Evolutionary conservation across 2,888 invertebrate species (phyloP).

Genomic region (Malachius bipustulatus): DNA sequence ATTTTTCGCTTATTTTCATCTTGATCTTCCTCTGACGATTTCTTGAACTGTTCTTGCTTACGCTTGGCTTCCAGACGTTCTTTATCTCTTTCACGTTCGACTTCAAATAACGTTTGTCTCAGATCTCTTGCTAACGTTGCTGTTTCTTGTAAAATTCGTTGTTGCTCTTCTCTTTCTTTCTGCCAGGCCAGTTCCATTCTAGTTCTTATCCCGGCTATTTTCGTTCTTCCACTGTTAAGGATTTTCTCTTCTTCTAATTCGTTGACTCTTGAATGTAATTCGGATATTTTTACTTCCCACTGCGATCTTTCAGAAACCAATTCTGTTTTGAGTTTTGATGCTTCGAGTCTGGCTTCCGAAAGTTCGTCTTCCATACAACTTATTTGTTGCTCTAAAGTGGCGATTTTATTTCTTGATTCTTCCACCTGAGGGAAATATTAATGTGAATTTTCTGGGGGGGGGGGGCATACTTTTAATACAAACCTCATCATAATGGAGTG

Average conservation of each 20-base stretch:
- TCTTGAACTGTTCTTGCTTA: slow-evolving; percentile 72
- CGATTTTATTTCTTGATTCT: slow-evolving; percentile 57
- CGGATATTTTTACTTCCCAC: slow-evolving; percentile 75
- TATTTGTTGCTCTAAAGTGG: slow-evolving; percentile 69
- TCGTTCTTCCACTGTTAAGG: slow-evolving; percentile 69
- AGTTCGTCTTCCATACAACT: slow-evolving; percentile 80
- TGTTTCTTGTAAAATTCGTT: slow-evolving; percentile 79
- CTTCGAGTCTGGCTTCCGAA: slow-evolving; percentile 69
- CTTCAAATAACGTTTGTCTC: slow-evolving; percentile 76
- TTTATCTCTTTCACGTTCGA: slow-evolving; percentile 81
- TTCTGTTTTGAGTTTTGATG: slow-evolving; percentile 76
- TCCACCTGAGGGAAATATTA: slow-evolving; percentile 41
- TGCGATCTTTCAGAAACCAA: slow-evolving; percentile 79
- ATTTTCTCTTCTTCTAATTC: slow-evolving; percentile 83
- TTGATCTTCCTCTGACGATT: slow-evolving; percentile 76
- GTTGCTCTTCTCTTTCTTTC: slow-evolving; percentile 85
- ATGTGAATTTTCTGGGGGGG: slow-evolving; percentile 1
- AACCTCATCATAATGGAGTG: slow-evolving; percentile 64
- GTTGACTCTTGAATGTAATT: slow-evolving; percentile 78
- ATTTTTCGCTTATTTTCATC: slow-evolving; percentile 79
- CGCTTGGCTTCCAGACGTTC: slow-evolving; percentile 79
- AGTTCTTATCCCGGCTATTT: slow-evolving; percentile 75
- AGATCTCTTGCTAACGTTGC: slow-evolving; percentile 80
- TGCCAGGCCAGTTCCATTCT: slow-evolving; percentile 89
- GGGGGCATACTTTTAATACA: slow-evolving; percentile 12